Conservation (phyloP, 1,140 invertebrate genomes). For the Micrasema minimum region DNA sequence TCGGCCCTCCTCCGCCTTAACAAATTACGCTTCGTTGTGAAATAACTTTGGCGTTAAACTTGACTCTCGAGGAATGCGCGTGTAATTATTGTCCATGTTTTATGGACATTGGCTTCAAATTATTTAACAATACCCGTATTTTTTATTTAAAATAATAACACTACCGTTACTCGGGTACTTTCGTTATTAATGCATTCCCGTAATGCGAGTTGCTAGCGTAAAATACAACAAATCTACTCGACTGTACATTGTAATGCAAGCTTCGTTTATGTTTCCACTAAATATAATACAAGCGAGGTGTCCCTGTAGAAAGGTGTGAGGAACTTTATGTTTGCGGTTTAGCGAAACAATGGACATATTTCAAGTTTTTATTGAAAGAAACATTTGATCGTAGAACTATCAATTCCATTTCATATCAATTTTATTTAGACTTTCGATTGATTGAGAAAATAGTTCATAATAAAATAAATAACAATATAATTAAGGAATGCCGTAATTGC, state of each 20-base stretch:
- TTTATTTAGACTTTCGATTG: too few species aligned
- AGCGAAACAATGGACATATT: too few species aligned
- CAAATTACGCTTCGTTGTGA: slow-evolving; percentile 38
- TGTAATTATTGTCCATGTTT: slow-evolving; percentile 39
- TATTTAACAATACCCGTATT: slow-evolving; percentile 37
- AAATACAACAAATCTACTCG: slow-evolving; percentile 24
- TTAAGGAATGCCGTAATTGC: too few species aligned
- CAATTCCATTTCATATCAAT: too few species aligned
- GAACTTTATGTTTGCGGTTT: too few species aligned
- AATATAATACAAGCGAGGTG: not conserved
- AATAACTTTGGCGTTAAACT: slow-evolving; percentile 36
- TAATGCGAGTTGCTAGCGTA: slow-evolving; percentile 18
- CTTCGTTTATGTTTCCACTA: too few species aligned
- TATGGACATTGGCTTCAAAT: slow-evolving; percentile 36
- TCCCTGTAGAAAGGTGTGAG: too few species aligned
- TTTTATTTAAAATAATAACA: slow-evolving; percentile 35
- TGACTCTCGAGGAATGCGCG: slow-evolving; percentile 21
- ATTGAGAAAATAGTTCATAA: too few species aligned
- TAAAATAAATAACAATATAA: too few species aligned
- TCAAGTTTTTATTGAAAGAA: too few species aligned
- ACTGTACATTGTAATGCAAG: too few species aligned
- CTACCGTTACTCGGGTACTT: slow-evolving; percentile 27
- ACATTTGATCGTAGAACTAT: too few species aligned
- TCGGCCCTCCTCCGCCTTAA: slow-evolving; percentile 7
- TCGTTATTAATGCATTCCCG: slow-evolving; percentile 26